Percentiles rank a stretch among this genome's conserved stretches.
Conservation (phyloP, 2,113 vertebrate species). For the Rhea americana region DNA sequence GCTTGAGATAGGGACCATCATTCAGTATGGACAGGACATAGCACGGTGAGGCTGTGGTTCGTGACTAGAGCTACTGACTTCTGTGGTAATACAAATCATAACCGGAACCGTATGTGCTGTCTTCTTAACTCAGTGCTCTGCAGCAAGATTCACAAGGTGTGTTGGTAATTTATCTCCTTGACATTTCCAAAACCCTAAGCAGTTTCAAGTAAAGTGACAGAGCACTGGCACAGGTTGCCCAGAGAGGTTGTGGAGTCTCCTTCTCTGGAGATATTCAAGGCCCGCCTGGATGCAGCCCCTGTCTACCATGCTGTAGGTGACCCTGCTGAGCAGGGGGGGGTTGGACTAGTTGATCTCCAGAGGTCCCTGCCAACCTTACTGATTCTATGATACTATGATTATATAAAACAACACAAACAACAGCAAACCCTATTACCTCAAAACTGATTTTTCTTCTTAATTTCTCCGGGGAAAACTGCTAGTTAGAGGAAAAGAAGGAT, state of each 20-base stretch:
- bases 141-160: conserved; percentile 43
- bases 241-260: too few species aligned
- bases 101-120: conserved; percentile 35
- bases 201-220: conserved; percentile 14
- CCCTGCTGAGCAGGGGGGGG: too few species aligned
- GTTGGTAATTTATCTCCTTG: conserved; percentile 49
- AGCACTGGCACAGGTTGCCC: too few species aligned
- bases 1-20: neutral
- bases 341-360: too few species aligned
- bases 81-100: conserved; percentile 26
- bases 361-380: too few species aligned
- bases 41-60: neutral
- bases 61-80: conserved; percentile 33
- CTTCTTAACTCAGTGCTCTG: conserved; percentile 28
- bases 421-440: neutral
- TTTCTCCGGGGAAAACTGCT: conserved; percentile 12
- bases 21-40: neutral
- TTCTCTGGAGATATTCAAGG: too few species aligned
- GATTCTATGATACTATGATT: neutral
- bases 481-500: neutral
- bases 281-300: too few species aligned
- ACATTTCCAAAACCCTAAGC: conserved; percentile 43
- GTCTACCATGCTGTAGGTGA: too few species aligned
- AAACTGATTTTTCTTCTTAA: neutral
- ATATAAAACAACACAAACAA: neutral